Conservation (phyloP, 2,888 invertebrate genomes). For the Thymelicus lineola region DNA sequence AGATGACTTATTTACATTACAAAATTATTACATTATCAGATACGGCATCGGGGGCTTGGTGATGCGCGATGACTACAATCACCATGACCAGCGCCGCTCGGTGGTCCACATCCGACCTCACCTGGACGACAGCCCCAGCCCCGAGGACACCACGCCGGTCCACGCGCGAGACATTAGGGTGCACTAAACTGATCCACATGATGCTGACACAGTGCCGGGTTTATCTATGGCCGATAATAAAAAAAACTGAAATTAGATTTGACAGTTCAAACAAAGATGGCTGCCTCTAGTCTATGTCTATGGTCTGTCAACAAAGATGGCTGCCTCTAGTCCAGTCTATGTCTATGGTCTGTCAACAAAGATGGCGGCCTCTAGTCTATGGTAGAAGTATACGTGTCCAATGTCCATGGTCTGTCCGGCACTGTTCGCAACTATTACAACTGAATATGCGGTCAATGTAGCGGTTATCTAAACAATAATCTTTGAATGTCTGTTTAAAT, state of each 20-base stretch:
- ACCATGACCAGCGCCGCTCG: conserved; percentile 84
- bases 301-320: neutral
- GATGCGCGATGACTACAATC: conserved; percentile 77
- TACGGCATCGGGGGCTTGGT: conserved; percentile 74
- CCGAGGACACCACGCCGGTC: conserved; percentile 88
- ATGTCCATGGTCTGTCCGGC: neutral
- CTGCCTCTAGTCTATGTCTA: no score
- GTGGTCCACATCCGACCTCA: conserved; percentile 88
- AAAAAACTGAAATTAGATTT: no score
- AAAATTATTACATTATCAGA: no score
- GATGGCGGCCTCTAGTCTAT: neutral
- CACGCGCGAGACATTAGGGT: conserved; percentile 85
- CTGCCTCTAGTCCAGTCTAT: neutral
- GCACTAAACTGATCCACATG: conserved; percentile 64
- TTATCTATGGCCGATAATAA: neutral
- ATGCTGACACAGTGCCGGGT: conserved; percentile 17
- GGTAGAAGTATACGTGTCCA: neutral
- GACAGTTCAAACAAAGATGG: no score
- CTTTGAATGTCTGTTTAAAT: conserved; percentile 10
- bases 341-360: neutral
- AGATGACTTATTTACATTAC: no score
- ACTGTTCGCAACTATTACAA: conserved; percentile 9
- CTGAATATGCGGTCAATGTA: neutral
- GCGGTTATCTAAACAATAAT: conserved; percentile 10
- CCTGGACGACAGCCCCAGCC: conserved; percentile 88